phyloP scores from a whole-genome alignment of 2,888 invertebrate genomes.

The Epirrhoe tristata region DNA sequence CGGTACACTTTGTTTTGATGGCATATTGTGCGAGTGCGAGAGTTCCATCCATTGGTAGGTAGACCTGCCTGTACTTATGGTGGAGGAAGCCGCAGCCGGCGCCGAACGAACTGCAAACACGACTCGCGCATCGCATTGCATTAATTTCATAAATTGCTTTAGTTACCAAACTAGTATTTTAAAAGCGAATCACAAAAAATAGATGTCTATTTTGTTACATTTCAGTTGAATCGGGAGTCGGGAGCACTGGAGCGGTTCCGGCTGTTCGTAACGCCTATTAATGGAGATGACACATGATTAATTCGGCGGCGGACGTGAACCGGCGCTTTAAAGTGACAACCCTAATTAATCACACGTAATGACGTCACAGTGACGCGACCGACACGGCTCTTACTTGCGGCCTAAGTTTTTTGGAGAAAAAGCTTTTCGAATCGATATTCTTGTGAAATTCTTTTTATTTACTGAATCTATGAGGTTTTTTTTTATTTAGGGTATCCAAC shows the following conservation, averaged over 20 bases:
- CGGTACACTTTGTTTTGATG: constrained; percentile 3
- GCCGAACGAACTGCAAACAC: constrained; percentile 9
- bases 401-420: constrained; percentile 3
- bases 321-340: constrained; percentile 30
- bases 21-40: background rate
- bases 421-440: background rate
- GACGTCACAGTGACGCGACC: constrained; percentile 14
- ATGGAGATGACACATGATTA: constrained; percentile 35
- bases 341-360: constrained; percentile 30
- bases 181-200: background rate
- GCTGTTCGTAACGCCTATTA: constrained; percentile 31
- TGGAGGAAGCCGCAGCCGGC: background rate
- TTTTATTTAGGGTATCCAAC: no score
- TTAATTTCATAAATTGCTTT: constrained; percentile 9
- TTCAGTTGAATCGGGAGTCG: constrained; percentile 4
- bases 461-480: no score
- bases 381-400: constrained; percentile 4
- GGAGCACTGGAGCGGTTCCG: constrained; percentile 15
- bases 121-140: constrained; percentile 18
- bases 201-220: constrained; percentile 1
- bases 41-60: background rate
- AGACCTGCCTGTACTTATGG: no score
- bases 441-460: background rate
- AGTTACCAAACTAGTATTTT: background rate
- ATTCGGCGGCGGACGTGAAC: constrained; percentile 19